Conservation (phyloP, 1,140 invertebrate genomes). For the Contarinia nasturtii region DNA sequence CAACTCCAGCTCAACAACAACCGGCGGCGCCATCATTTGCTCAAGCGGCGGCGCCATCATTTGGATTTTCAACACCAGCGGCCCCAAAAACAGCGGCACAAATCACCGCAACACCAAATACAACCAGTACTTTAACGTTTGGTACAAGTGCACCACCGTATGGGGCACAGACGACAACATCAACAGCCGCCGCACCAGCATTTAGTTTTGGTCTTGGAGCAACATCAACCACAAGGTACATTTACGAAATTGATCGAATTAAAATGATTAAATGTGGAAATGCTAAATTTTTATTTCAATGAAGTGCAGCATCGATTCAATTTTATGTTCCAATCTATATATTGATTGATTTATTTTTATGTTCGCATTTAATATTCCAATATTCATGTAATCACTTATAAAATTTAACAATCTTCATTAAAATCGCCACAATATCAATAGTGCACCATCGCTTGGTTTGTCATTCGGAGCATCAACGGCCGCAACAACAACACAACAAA, state of each 20-base stretch:
- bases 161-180: not conserved
- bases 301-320: too few species aligned
- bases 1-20: not conserved
- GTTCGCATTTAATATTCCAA: too few species aligned
- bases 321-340: too few species aligned
- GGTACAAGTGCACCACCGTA: slow-evolving; percentile 5
- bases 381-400: too few species aligned
- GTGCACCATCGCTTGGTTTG: slow-evolving; percentile 4
- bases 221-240: slow-evolving; percentile 3
- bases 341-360: too few species aligned
- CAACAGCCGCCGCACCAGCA: slow-evolving; percentile 1
- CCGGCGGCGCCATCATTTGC: not conserved
- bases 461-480: slow-evolving; percentile 10
- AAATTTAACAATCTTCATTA: too few species aligned
- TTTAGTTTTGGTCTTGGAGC: slow-evolving; percentile 8
- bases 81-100: slow-evolving; percentile 6
- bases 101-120: slow-evolving; percentile 7
- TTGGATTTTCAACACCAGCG: slow-evolving; percentile 2
- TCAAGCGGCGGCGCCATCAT: not conserved
- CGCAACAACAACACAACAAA: slow-evolving; percentile 1
- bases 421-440: not conserved
- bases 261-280: too few species aligned
- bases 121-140: slow-evolving; percentile 5
- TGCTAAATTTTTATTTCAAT: too few species aligned
- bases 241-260: too few species aligned